Evolutionary conservation across 1,140 invertebrate genomes (phyloP), one percentile per base, ranked within the genome.

Genomic region (Drosophila bocki): DNA sequence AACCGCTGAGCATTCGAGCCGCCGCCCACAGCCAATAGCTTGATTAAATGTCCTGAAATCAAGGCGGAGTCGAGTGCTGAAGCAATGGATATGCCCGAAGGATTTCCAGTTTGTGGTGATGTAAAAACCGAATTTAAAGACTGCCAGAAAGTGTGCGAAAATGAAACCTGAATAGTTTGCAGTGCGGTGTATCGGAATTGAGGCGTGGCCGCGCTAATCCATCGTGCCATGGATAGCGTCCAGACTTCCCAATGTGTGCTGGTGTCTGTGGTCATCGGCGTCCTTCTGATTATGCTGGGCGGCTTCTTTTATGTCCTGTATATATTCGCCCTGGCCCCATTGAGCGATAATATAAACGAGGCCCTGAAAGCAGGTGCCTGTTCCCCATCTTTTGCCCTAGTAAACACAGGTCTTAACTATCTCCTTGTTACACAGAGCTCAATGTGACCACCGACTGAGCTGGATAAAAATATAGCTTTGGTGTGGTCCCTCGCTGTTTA

Each of bases 131-230:
- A 45, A 50, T 51, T 67, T 17, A 22, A 51, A 39, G 12, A 13
- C 45, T 32, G 58, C 7, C 41, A 7, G 12, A 44, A 12, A 19
- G 17, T 35, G 53, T 44, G 17, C 22, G 0, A 45, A 44, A 47
- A 50, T 42, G 32, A 50, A 56, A 51, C 29, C 41, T 29, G 41
- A 47, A 63, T 75, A 75, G 69, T 72, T 70, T 70, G 19, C 57
- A 60, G 33, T 50, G 53, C 19, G 17, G 39, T 26, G 29, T 19
- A 26, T 39, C 11, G 12, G 19, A 63, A 60, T 61, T 58, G 68
- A 84, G 81, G 81, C 67, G 81, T 85, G 82, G 81, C 74, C 51
- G 32, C 17, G 54, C 51, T 42, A 41, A 35, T 71, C 54, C 41
- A 29, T 39, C 9, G 42, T 13, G 17, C 3, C 5, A 82, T 82